These are phyloP conservation scores for Nymphicus hollandicus DNA, from an alignment of 2,113 vertebrate genomes.

Conservation along the genomic window DNA sequence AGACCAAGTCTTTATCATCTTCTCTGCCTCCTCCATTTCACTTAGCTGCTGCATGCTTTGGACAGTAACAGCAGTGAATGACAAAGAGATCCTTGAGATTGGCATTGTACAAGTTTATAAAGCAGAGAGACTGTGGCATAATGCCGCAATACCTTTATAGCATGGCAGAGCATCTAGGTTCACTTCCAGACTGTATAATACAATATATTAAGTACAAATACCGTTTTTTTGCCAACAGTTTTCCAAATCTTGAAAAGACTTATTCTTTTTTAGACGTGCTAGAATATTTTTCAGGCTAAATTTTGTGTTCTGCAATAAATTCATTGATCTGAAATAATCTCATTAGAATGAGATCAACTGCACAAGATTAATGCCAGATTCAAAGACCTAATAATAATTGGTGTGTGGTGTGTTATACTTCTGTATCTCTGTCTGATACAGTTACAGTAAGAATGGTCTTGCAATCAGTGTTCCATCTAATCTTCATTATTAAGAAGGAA, in stretches of 20 bases:
- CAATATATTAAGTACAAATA: not conserved
- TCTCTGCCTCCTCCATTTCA: not conserved
- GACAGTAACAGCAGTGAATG: not conserved
- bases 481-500: not conserved
- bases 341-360: not conserved
- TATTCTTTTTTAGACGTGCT: not conserved
- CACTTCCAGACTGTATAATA: rapidly evolving
- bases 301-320: not conserved
- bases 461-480: not conserved
- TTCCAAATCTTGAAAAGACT: not conserved
- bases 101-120: not conserved
- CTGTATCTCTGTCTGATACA: not conserved
- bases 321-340: not conserved
- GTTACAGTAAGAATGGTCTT: not conserved
- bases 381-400: not conserved
- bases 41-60: not conserved
- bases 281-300: not conserved
- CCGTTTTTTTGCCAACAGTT: not conserved
- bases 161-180: not conserved
- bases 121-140: not conserved
- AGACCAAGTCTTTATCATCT: rapidly evolving
- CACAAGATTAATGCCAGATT: not conserved
- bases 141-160: not conserved
- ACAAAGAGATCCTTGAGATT: not conserved
- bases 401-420: not conserved